Evolutionary conservation across 2,797 vertebrate species (phyloP).

Genomic region (Spheniscus humboldti): DNA sequence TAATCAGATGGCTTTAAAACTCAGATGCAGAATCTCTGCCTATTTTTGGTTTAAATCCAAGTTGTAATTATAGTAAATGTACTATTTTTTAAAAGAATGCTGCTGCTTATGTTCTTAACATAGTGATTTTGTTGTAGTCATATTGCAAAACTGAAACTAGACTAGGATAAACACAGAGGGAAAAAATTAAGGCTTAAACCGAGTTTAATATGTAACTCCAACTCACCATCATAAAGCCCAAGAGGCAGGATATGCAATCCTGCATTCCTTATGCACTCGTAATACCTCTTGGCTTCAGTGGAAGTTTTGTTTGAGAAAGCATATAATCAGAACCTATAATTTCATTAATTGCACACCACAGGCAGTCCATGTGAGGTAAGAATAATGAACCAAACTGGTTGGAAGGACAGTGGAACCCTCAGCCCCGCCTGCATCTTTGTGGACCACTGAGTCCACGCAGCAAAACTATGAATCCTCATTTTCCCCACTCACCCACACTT

Average conservation of each 20-base stretch:
- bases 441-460: neutral
- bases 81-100: conserved; percentile 42
- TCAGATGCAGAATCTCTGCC: neutral
- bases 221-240: conserved; percentile 45
- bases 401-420: neutral
- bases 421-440: neutral
- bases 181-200: conserved; percentile 50
- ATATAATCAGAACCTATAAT: conserved; percentile 42
- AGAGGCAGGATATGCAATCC: conserved; percentile 59
- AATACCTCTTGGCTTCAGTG: conserved; percentile 54
- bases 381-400: conserved; percentile 19
- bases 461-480: neutral
- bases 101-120: conserved; percentile 22
- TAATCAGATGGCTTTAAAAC: neutral
- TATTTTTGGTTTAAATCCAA: conserved; percentile 41
- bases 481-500: neutral
- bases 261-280: conserved; percentile 45
- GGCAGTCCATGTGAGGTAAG: conserved; percentile 37
- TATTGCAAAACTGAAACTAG: conserved; percentile 64
- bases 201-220: conserved; percentile 43
- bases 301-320: conserved; percentile 61
- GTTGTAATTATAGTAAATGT: conserved; percentile 37
- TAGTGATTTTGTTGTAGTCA: conserved; percentile 60
- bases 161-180: conserved; percentile 51
- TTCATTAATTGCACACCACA: conserved; percentile 48